Evolutionary conservation across 2,113 vertebrate genomes (phyloP).

Genomic region (Tamias sibiricus): DNA sequence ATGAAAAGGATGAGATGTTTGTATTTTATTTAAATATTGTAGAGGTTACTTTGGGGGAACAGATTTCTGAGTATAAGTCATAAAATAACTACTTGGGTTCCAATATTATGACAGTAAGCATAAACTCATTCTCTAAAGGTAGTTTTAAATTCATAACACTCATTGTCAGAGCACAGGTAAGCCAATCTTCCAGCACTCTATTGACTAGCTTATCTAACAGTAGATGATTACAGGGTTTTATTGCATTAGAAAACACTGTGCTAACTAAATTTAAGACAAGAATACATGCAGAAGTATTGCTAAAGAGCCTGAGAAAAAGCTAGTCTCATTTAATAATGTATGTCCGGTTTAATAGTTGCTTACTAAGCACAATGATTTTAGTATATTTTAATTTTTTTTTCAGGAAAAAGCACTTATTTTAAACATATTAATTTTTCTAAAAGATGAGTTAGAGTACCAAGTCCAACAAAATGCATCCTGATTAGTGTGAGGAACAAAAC

Average conservation of each 20-base stretch:
- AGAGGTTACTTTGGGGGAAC: neutral
- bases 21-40: constrained; percentile 44
- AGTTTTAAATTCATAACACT: constrained; percentile 59
- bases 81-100: constrained; percentile 51
- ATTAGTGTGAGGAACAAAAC: constrained; percentile 45
- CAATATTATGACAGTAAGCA: constrained; percentile 6
- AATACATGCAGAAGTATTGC: neutral
- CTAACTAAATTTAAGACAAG: constrained; percentile 28
- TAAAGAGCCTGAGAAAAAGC: neutral
- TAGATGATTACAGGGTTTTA: constrained; percentile 47
- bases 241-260: constrained; percentile 47
- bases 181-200: constrained; percentile 7
- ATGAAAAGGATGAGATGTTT: neutral
- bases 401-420: neutral
- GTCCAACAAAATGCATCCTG: neutral
- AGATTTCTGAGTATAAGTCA: neutral
- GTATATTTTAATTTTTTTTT: constrained; percentile 17
- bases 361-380: constrained; percentile 24
- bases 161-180: constrained; percentile 7
- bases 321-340: constrained; percentile 12
- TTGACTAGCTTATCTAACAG: constrained; percentile 13
- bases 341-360: neutral
- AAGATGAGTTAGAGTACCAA: neutral
- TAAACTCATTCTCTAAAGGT: constrained; percentile 37
- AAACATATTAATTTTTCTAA: neutral